Base-by-base conservation (phyloP, 2,797 vertebrate species). In the Chaetophractus vellerosus region DNA sequence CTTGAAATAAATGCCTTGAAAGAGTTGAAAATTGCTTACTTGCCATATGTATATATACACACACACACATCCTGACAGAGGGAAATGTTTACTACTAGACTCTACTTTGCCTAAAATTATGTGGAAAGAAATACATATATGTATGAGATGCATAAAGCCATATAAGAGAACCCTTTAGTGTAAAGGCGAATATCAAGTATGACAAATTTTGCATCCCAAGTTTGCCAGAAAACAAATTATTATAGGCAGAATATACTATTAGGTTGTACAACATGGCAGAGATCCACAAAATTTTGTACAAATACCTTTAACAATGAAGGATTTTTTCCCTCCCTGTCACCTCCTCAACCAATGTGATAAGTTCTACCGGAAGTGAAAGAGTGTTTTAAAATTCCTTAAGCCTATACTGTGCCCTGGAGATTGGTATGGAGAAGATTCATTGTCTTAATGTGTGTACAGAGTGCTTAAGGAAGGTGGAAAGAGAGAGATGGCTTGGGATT, bases 1-100 rank as follows among this genome's bases (percentile, higher is more conserved):
- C 79, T 95, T 75, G 9, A 55, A 81, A 95, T 88, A 94, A 90
- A 93, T 94, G n/a, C 71, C 57, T 90, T 89, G 76, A 91, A 92
- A 50, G 38, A 90, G 87, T 96, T 89, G 63, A 93, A 97, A 96
- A 95, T 33, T 88, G 63, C 90, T 94, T 79, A 74, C 71, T 82
- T 94, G 63, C 86, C 45, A 16, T 52, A 52, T 14, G 16, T 5
- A 52, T 2, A 50, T 50, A 50, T 11, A 50, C 11, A 50, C n/a
- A n/a, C n/a, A n/a, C n/a, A n/a, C n/a, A n/a, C n/a, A n/a, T n/a
- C n/a, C n/a, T n/a, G n/a, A n/a, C n/a, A 78, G 23, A 84, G 23
- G 55, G 36, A 87, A 68, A 41, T 0, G 23, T 87, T 93, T 94
- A 89, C 95, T 95, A 85, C 50, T 92, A 72, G n/a, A 95, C 64